A percentile compares a stretch with the other conserved stretches of the same genome.
phyloP scores from a whole-genome alignment of 1,140 invertebrate genomes.

The Octopus bimaculoides region DNA sequence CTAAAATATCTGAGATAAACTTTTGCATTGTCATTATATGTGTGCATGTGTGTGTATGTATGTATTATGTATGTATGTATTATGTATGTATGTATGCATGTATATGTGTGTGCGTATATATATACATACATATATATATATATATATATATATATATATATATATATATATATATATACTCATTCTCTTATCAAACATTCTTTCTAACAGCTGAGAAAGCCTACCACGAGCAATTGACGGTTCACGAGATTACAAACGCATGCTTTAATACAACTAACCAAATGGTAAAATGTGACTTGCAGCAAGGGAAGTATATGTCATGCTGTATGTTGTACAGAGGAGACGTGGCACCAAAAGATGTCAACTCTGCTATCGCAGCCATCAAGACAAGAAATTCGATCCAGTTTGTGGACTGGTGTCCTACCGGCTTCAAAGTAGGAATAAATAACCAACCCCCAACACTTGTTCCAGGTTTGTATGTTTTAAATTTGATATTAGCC shows the following conservation, averaged over 20 bases:
- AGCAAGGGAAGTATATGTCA: slow-evolving; percentile 61
- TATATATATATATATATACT: too few relatives aligned
- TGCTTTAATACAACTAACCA: slow-evolving; percentile 85
- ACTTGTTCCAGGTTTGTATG: slow-evolving; percentile 66
- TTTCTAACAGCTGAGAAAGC: slow-evolving; percentile 44
- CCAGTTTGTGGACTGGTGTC: slow-evolving; percentile 35
- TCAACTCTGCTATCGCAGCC: slow-evolving; percentile 78
- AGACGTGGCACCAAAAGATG: slow-evolving; percentile 69
- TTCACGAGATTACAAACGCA: slow-evolving; percentile 71
- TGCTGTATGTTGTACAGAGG: slow-evolving; percentile 52
- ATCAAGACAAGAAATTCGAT: slow-evolving; percentile 72
- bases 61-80: too few relatives aligned
- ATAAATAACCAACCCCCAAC: slow-evolving; percentile 59
- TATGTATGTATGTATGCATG: too few relatives aligned
- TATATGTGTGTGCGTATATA: too few relatives aligned
- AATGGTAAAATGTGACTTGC: slow-evolving; percentile 90
- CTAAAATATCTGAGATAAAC: too few relatives aligned
- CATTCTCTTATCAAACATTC: too few relatives aligned
- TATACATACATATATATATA: too few relatives aligned
- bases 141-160: too few relatives aligned
- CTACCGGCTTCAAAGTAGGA: slow-evolving; percentile 25
- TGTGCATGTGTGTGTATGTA: too few relatives aligned
- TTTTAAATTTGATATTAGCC: too few relatives aligned
- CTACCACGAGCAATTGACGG: slow-evolving; percentile 51
- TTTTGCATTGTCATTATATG: too few relatives aligned